Percentiles rank a stretch among this genome's conserved stretches.
phyloP scores from a whole-genome alignment of 2,797 vertebrate genomes.

The Periophthalmus magnuspinnatus region DNA sequence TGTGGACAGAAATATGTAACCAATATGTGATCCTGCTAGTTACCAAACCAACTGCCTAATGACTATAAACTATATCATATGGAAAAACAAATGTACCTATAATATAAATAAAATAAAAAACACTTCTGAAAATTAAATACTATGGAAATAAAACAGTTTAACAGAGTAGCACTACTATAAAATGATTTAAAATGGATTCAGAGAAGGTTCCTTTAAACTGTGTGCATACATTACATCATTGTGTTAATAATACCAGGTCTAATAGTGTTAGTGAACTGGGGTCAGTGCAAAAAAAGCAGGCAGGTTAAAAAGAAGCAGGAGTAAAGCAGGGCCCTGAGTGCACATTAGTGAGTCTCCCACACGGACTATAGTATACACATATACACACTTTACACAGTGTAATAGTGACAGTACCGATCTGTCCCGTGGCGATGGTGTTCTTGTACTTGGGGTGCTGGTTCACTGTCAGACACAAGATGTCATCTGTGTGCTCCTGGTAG shows the following conservation, averaged over 20 bases:
- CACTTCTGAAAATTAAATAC: no score
- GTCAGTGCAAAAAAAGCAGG: constrained; percentile 34
- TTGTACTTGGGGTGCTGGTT: constrained; percentile 97
- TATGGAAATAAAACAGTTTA: no score
- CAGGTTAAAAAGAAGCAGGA: constrained; percentile 48
- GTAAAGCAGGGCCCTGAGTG: constrained; percentile 32
- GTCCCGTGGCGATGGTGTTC: constrained; percentile 92
- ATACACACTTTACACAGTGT: not conserved
- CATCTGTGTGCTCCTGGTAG: constrained; percentile 95
- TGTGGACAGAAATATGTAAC: no score
- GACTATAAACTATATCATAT: no score
- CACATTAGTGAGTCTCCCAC: constrained; percentile 33
- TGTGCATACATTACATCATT: no score
- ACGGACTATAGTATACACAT: not conserved
- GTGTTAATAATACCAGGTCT: not conserved
- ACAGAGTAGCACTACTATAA: no score
- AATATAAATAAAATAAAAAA: no score
- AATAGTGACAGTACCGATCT: constrained; percentile 82
- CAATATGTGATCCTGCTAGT: no score
- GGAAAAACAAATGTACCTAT: no score
- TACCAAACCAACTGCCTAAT: no score
- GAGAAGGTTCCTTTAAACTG: no score
- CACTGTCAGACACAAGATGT: constrained; percentile 94
- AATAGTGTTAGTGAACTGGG: not conserved
- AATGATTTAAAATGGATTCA: no score